Base-by-base conservation (phyloP, 2,888 invertebrate genomes). In the Cecidostiba fungosa region DNA sequence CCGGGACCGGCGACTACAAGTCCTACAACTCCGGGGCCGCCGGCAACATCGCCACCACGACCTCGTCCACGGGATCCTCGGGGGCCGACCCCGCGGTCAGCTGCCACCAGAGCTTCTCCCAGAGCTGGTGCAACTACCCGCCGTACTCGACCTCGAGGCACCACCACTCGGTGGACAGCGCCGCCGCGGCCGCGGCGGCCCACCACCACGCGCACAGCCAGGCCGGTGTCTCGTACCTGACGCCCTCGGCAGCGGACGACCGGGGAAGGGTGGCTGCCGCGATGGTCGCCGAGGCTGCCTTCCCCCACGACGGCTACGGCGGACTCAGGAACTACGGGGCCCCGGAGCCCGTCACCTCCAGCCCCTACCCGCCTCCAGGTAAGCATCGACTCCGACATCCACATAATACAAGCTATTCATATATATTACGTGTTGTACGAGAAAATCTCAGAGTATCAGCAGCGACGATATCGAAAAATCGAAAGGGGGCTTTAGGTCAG, bases 321-420 rank as follows among this genome's bases (percentile, higher is more conserved):
- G 96, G 96, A 81, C 95, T 97, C 84, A 95, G 97, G 91, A 97
- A 96, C 94, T 97, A 97, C 93, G 95, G 94, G 54, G 95, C 95
- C 81, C 96, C 96, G 3, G 96, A 96, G 93, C 95, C 96, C 73
- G 96, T 96, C 88, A 96, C 96, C 90, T 96, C 96, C 90, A 96
- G 96, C 86, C 96, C 97, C 69, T 97, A 97, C 91, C 96, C 96
- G 91, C 96, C 97, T 91, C 96, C 97, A 95, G 97, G 97, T 95
- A 95, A 95, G 92, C 95, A 94, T 92, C 91, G 88, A 90, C 89
- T 91, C 90, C 85, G 62, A 8, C 69, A 59, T 39, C 50, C 10
- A 0, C 3, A 14, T 5, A 2, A 69, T 19, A 4, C 5, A 19
- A 19, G n/a, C 19, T 50, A 50, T 50, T 50, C 19, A 4, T 50